Evolutionary conservation across 2,888 invertebrate species (phyloP), one percentile per base, ranked within the genome.

Genomic region (Abrostola tripartita): DNA sequence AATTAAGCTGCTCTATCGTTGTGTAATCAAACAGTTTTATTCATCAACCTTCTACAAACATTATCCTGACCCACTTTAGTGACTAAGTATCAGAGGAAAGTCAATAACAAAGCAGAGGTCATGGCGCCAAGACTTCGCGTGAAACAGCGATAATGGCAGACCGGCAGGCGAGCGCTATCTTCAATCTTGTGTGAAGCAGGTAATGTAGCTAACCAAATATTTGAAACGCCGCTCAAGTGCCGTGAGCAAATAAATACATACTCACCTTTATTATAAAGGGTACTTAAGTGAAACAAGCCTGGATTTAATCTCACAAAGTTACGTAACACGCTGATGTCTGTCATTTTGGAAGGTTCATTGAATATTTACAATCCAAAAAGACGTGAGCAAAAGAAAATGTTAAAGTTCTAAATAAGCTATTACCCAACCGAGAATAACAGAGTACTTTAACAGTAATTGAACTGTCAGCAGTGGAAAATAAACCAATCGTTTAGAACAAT

Each of bases 31-130:
- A 65, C 58, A 44, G 61, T 71, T 58, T 67, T 54, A 63, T 58
- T 52, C 61, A 64, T 69, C 57, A 76, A 77, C 71, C 59, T 66
- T 72, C 62, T 66, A 37, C 60, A 65, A 59, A 55, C 57, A 72
- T 76, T 59, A 73, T 70, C 70, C 68, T 84, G 85, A 81, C 84
- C 82, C 74, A 81, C 68, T 71, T 81, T 57, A 47, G 62, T 69
- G 65, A 60, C 35, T 78, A 71, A 73, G 79, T 76, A 75, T 81
- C 70, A 74, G 71, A 83, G 80, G 80, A 88, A 92, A 90, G 90
- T 92, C 90, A 90, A 92, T 91, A 91, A 82, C 82, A 83, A 84
- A 84, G 83, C 81, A 83, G 88, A 90, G 91, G 90, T 90, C 90
- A 90, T 82, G 86, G 87, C 84, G 84, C 78, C 77, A 86, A 89